Evolutionary conservation across 2,113 vertebrate species (phyloP), one percentile per base, ranked within the genome.

Genomic region (Scortum barcoo): DNA sequence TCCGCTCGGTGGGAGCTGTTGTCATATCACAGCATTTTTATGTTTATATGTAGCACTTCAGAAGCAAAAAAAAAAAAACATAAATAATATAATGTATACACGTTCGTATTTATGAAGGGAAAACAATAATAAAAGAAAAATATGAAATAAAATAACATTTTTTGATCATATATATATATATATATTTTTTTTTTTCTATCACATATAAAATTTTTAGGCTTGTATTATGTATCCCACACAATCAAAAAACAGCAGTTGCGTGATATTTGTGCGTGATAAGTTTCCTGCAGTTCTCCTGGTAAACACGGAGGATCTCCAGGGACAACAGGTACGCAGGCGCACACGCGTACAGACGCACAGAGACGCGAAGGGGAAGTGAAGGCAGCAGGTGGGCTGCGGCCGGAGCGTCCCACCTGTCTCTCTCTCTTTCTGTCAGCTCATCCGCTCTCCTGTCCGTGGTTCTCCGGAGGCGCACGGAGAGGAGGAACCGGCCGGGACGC

Each of bases 231-330:
- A n/a, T n/a, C n/a, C n/a, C n/a, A n/a, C n/a, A n/a, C n/a, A n/a
- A n/a, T n/a, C n/a, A n/a, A n/a, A n/a, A n/a, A n/a, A n/a, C n/a
- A n/a, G n/a, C n/a, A n/a, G n/a, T n/a, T n/a, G n/a, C n/a, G n/a
- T n/a, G n/a, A n/a, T n/a, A n/a, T n/a, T n/a, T n/a, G n/a, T n/a
- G n/a, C n/a, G n/a, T n/a, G n/a, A n/a, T n/a, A n/a, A n/a, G n/a
- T n/a, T n/a, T n/a, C n/a, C n/a, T n/a, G n/a, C n/a, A n/a, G n/a
- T n/a, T n/a, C n/a, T n/a, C n/a, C n/a, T n/a, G n/a, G n/a, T n/a
- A n/a, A n/a, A n/a, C n/a, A n/a, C 17, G 22, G 7, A 19, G 48
- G 77, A 88, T 95, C 94, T 93, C 95, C 93, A 94, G 88, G 93
- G 95, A 92, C 91, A 92, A 90, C 90, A 9, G 11, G 16, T 24